These are phyloP conservation scores for Dreissena rostriformis DNA, from an alignment of 1,140 invertebrate genomes.

Conservation along the genomic window DNA sequence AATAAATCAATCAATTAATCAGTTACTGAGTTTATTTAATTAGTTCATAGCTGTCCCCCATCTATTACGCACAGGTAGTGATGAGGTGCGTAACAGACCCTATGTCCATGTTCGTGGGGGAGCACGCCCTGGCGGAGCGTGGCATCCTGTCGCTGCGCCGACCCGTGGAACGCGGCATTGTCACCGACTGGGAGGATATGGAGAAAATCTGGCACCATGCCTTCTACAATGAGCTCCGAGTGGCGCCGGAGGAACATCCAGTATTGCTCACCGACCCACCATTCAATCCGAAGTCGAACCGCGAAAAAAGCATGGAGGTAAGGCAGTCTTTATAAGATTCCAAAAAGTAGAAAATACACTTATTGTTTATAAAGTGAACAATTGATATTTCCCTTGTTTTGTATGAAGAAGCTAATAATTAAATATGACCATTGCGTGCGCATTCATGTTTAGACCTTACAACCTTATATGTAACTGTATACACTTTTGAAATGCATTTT, in stretches of 20 bases:
- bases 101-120: conserved; percentile 81
- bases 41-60: conserved; percentile 68
- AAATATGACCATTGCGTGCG: too few species aligned
- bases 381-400: too few species aligned
- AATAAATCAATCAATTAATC: too few species aligned
- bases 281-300: conserved; percentile 74
- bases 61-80: neutral
- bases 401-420: too few species aligned
- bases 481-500: too few species aligned
- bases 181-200: conserved; percentile 87
- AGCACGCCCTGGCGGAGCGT: conserved; percentile 86
- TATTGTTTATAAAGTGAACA: too few species aligned
- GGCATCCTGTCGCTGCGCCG: conserved; percentile 78
- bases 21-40: too few species aligned
- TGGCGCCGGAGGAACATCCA: conserved; percentile 84
- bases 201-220: conserved; percentile 93
- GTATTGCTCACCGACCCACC: conserved; percentile 72
- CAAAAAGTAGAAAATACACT: too few species aligned
- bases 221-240: conserved; percentile 91
- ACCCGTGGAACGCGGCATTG: conserved; percentile 83
- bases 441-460: too few species aligned
- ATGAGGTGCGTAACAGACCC: neutral
- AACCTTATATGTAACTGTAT: too few species aligned
- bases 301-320: conserved; percentile 96
- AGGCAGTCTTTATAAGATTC: conserved; percentile 72